Evolutionary conservation across 1,140 invertebrate genomes (phyloP).

Genomic region (Triops longicaudatus): DNA sequence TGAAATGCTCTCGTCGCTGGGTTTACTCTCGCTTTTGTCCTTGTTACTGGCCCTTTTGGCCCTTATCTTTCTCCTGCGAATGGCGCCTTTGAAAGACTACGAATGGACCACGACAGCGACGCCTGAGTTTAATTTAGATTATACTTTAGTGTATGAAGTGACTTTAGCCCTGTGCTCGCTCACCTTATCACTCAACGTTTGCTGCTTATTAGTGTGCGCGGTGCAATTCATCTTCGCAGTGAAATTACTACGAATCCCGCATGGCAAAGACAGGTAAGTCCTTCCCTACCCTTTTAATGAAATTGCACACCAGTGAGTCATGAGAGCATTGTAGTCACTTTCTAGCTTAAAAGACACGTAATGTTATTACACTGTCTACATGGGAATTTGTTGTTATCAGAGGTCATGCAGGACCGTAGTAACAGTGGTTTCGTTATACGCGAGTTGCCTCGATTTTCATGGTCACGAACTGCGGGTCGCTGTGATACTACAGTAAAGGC

Average conservation of each 20-base stretch:
- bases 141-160: constrained; percentile 79
- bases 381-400: too few species aligned
- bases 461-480: too few species aligned
- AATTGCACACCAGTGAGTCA: too few species aligned
- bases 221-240: constrained; percentile 89
- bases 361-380: too few species aligned
- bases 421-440: too few species aligned
- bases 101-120: constrained; percentile 10
- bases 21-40: constrained; percentile 73
- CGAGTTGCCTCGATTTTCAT: too few species aligned
- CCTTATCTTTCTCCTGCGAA: constrained; percentile 73
- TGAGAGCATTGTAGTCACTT: too few species aligned
- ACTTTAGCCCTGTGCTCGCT: constrained; percentile 77
- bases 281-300: background rate
- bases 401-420: too few species aligned
- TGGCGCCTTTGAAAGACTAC: constrained; percentile 51
- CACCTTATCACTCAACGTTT: constrained; percentile 75
- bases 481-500: too few species aligned
- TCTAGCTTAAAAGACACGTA: too few species aligned
- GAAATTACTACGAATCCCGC: constrained; percentile 66
- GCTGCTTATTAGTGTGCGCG: constrained; percentile 82
- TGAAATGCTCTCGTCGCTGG: constrained; percentile 75
- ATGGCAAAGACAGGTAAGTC: background rate
- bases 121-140: constrained; percentile 44
- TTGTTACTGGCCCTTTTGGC: constrained; percentile 70